phyloP scores from a whole-genome alignment of 37 sponge, comb jelly and placozoan species.

The Bolinopsis microptera region DNA sequence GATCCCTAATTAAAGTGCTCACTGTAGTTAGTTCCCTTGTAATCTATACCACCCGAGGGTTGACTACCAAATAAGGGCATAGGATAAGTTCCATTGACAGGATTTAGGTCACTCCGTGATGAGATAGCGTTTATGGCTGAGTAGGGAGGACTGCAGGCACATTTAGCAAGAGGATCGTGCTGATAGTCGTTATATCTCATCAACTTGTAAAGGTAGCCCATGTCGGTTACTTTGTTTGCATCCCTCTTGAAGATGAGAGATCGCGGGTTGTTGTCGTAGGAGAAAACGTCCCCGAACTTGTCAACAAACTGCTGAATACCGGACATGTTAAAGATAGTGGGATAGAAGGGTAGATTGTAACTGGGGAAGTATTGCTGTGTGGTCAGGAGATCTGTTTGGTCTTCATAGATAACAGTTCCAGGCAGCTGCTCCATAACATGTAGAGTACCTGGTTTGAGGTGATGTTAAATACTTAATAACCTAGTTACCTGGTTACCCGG shows the following conservation, averaged over 20 bases:
- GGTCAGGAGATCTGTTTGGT: slow-evolving; percentile 75
- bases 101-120: slow-evolving; percentile 95
- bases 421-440: slow-evolving; percentile 93
- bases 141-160: slow-evolving; percentile 92
- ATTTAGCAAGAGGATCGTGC: slow-evolving; percentile 82
- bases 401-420: slow-evolving; percentile 65
- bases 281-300: slow-evolving; percentile 84
- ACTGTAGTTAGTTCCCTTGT: slow-evolving; percentile 72
- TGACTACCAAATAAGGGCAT: slow-evolving; percentile 75
- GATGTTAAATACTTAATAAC: no score
- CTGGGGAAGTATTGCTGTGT: slow-evolving; percentile 83
- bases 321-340: not conserved
- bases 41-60: slow-evolving; percentile 86
- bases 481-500: no score
- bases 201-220: slow-evolving; percentile 74
- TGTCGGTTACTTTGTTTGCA: slow-evolving; percentile 73
- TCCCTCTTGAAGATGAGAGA: slow-evolving; percentile 85
- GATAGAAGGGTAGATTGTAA: slow-evolving; percentile 87
- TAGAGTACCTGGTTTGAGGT: slow-evolving; percentile 68
- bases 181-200: slow-evolving; percentile 97
- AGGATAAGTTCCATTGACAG: slow-evolving; percentile 84
- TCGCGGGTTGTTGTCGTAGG: slow-evolving; percentile 76
- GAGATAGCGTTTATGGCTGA: slow-evolving; percentile 88
- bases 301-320: slow-evolving; percentile 61
- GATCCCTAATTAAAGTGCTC: no score